A percentile compares a stretch with the other conserved stretches of the same genome.
Conservation (phyloP, 2,797 vertebrate species). For the Pseudotriccus pelzelni region DNA sequence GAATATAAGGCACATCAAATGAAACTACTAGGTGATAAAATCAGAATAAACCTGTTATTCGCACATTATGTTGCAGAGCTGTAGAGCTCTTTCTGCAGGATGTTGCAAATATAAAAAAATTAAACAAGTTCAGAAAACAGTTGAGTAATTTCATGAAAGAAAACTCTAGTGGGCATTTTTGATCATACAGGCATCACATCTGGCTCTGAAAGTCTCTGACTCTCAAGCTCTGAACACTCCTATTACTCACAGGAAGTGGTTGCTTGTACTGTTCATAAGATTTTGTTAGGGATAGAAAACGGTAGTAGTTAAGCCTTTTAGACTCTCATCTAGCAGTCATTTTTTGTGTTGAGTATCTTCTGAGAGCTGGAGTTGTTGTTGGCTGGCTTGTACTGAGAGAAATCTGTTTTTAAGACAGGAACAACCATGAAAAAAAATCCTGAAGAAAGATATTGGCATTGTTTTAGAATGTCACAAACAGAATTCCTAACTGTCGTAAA, state of each 20-base stretch:
- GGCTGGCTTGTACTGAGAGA: neutral
- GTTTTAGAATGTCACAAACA: neutral
- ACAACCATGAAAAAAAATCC: neutral
- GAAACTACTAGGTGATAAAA: neutral
- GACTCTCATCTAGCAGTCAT: neutral
- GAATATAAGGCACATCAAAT: neutral
- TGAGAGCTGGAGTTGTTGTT: neutral
- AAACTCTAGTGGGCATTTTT: neutral
- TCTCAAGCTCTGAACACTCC: neutral
- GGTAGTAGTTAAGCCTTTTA: neutral
- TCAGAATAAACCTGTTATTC: neutral
- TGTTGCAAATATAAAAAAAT: neutral
- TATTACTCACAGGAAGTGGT: neutral
- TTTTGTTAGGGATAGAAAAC: neutral
- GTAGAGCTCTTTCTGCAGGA: neutral
- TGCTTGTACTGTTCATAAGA: neutral
- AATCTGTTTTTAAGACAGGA: neutral
- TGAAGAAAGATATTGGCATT: neutral
- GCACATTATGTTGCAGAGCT: neutral
- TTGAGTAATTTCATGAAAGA: neutral
- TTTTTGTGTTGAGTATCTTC: neutral
- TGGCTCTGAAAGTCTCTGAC: neutral
- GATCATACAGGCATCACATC: neutral
- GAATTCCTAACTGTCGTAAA: neutral
- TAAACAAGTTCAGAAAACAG: neutral